phyloP scores from a whole-genome alignment of 2,113 vertebrate species.

The Zapornia atra region DNA sequence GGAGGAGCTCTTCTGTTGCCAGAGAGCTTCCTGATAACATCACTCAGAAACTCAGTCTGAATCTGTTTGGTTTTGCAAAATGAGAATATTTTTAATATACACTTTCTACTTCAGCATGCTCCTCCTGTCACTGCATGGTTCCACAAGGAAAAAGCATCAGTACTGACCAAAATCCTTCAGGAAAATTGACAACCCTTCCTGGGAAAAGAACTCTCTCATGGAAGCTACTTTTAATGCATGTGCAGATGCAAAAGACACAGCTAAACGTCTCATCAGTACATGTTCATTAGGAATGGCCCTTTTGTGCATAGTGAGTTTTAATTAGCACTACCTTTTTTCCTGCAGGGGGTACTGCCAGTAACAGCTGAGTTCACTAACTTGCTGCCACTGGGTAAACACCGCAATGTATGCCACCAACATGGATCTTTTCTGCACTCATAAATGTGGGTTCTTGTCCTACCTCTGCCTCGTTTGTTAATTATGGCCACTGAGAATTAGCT shows the following conservation, averaged over 20 bases:
- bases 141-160: neutral
- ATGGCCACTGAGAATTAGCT: neutral
- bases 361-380: conserved; percentile 35
- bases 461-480: conserved; percentile 37
- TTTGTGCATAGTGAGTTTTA: conserved; percentile 9
- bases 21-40: neutral
- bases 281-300: conserved; percentile 37
- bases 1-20: neutral
- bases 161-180: neutral
- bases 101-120: neutral
- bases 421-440: neutral
- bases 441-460: neutral
- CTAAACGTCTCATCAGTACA: neutral
- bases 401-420: neutral
- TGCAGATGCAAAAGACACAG: neutral
- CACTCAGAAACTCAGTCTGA: neutral
- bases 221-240: neutral
- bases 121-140: neutral
- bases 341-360: neutral
- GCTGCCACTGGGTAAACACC: neutral
- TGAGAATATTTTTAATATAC: neutral
- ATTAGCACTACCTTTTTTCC: conserved; percentile 34
- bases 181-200: neutral
- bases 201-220: neutral
- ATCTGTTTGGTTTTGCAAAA: neutral